Base-by-base conservation (phyloP, 2,797 vertebrate genomes). In the Gymnocypris eckloni region DNA sequence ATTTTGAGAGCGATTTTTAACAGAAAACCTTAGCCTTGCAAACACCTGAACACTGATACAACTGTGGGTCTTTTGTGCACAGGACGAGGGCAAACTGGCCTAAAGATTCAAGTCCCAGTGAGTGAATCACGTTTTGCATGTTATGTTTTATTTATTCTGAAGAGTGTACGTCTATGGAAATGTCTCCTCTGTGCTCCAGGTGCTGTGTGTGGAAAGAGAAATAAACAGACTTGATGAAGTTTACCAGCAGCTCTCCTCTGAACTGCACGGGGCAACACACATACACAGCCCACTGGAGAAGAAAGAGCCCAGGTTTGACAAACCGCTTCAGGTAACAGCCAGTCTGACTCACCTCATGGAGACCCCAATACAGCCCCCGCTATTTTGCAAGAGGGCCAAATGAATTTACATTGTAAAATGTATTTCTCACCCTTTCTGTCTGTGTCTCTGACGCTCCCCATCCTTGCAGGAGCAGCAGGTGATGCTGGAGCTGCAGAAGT, bases 171-270 rank as follows among this genome's bases (percentile, higher is more conserved):
- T 48, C 28, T 7, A 18, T 33, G 25, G 33, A 48, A 28, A 66
- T 22, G 13, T 76, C 39, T 33, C 2, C 25, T 37, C 52, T 93
- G 82, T 86, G n/a, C n/a, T 86, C 45, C 88, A 96, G 95, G 89
- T 90, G 81, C 91, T 89, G 37, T 92, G 91, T 84, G n/a, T 93
- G 22, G 96, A 97, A 86, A 92, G 95, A 71, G 93, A 92, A 79
- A 88, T 96, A 87, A 96, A 96, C 91, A 86, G 86, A 61, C 91
- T 97, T 88, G 96, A 96, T 61, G 92, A 97, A 73, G 93, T 93
- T 18, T 97, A 97, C 90, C 90, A 96, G 87, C 92, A 94, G 90
- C 92, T 97, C 70, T 95, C 93, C 25, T 41, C 92, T 82, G 93
- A 95, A 89, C 91, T 95, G 4, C 90, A 95, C 81, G 89, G 86